These are phyloP conservation scores for Syrmaticus mikado DNA, from an alignment of 2,113 vertebrate genomes.

Conservation along the genomic window DNA sequence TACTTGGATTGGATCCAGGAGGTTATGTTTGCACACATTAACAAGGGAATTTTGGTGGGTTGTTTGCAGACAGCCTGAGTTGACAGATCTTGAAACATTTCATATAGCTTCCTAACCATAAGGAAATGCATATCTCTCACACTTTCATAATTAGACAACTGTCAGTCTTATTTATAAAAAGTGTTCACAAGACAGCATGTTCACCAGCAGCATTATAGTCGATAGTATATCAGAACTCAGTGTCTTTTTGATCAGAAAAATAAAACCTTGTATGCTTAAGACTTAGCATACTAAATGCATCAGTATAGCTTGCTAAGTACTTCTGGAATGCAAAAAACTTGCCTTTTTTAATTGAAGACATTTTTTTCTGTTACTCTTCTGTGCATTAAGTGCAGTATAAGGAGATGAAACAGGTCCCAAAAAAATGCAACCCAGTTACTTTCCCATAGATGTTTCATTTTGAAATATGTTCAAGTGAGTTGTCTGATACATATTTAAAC, in stretches of 20 bases:
- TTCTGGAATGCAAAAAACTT: not conserved
- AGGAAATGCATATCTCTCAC: too few species aligned
- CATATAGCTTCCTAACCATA: too few species aligned
- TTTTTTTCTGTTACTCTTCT: not conserved
- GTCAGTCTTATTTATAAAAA: not conserved
- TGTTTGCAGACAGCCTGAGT: not conserved
- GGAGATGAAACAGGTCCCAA: not conserved
- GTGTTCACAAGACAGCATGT: not conserved
- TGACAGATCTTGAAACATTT: too few species aligned
- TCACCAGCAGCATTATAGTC: not conserved
- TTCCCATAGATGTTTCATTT: not conserved
- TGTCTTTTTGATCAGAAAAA: not conserved
- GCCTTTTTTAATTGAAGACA: not conserved
- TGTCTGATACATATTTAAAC: not conserved
- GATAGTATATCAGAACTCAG: not conserved
- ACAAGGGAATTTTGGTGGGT: not conserved
- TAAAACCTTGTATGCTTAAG: rapidly evolving
- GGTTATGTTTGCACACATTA: not conserved
- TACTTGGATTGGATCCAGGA: not conserved
- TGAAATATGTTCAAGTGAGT: not conserved
- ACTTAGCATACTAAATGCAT: not conserved
- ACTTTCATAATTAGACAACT: too few species aligned
- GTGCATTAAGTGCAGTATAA: not conserved
- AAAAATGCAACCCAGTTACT: not conserved
- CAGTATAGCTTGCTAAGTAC: not conserved